Evolutionary conservation across 2,888 invertebrate genomes (phyloP).

Genomic region (Diloba caeruleocephala): DNA sequence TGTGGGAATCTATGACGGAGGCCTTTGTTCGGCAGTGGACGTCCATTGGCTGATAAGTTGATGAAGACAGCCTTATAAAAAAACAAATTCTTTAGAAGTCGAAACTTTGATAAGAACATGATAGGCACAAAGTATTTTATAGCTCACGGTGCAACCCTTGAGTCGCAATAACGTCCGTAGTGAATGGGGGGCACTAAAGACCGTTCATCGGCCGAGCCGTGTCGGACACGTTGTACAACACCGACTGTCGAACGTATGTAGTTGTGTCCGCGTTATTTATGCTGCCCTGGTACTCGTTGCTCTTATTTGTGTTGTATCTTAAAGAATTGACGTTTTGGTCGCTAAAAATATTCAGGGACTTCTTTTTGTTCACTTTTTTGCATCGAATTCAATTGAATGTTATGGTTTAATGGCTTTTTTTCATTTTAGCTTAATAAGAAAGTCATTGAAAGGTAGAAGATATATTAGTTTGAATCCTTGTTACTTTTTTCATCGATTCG

Average conservation of each 20-base stretch:
- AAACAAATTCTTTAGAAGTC: too few species aligned
- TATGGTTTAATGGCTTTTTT: too few species aligned
- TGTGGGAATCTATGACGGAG: too few species aligned
- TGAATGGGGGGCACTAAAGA: slow-evolving; percentile 78
- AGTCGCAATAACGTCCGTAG: slow-evolving; percentile 33
- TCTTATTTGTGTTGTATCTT: slow-evolving; percentile 45
- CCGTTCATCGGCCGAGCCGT: slow-evolving; percentile 68
- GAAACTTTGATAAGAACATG: too few species aligned
- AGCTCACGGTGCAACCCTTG: slow-evolving; percentile 42
- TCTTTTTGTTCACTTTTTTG: slow-evolving; percentile 1
- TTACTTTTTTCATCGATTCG: too few species aligned
- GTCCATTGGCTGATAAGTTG: too few species aligned
- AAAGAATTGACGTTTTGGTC: slow-evolving; percentile 44
- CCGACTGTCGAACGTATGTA: slow-evolving; percentile 61
- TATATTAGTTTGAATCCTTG: too few species aligned
- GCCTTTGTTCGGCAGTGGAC: too few species aligned
- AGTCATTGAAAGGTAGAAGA: too few species aligned
- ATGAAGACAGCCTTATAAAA: too few species aligned
- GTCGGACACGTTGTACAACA: slow-evolving; percentile 76
- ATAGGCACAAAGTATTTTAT: background rate
- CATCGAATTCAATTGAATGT: background rate
- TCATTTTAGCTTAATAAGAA: too few species aligned
- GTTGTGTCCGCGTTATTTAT: slow-evolving; percentile 72
- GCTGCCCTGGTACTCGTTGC: slow-evolving; percentile 49
- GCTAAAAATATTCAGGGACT: slow-evolving; percentile 30